Evolutionary conservation across 2,113 vertebrate genomes (phyloP), one percentile per base, ranked within the genome.

Genomic region (Larimichthys polyactis): DNA sequence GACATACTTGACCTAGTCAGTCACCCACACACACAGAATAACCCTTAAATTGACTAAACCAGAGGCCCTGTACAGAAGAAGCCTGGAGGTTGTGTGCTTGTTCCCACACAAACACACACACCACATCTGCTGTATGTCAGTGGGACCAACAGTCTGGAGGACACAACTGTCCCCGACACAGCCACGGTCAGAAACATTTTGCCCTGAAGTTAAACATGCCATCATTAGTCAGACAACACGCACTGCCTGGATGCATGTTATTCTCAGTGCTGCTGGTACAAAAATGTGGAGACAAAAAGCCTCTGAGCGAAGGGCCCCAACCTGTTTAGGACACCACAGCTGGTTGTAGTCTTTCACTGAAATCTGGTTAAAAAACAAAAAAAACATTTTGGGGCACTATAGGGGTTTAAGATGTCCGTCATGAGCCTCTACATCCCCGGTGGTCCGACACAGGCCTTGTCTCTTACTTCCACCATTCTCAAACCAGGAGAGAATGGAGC

Each of bases 1-100:
- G 71, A 87, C 86, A 83, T 78, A 82, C 71, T 67, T 74, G 71
- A 81, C 78, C 71, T 32, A 29, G 58, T 57, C 71, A 71, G 75
- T 87, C 79, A 87, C 83, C 73, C 22, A 55, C 48, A 60, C 22
- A 84, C 48, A 65, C 43, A 69, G 0, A 71, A 63, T 58, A 78
- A 71, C 76, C 68, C 68, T 74, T 43, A 63, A 44, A 81, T 57
- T 65, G 68, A 78, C 24, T 12, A 51, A 44, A 64, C 59, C 73
- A 74, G 68, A 85, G 77, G 76, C 68, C 57, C 19, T 8, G 24
- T 4, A 27, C 71, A 36, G 48, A 78, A 14, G 55, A 83, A 54
- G 75, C 27, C 58, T 54, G 5, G 24, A 27, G 16, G 68, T 82
- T 73, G 32, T 59, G 54, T 2, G 54, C 71, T 72, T 60, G 71